Conservation (phyloP, 2,888 invertebrate genomes). For the Erynnis tages region DNA sequence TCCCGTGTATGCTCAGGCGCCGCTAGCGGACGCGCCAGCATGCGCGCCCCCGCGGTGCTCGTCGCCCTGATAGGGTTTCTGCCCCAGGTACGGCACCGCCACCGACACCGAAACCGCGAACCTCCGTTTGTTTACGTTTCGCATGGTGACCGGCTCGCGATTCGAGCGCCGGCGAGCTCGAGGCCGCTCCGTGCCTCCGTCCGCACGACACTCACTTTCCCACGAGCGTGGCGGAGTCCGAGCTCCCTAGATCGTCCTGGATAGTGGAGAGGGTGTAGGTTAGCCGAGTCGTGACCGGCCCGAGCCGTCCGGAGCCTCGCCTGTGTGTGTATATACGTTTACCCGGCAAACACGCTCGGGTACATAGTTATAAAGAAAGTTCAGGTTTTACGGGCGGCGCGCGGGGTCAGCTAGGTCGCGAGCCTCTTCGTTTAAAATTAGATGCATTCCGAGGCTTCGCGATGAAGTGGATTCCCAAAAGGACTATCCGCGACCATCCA, state of each 20-base stretch:
- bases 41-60: constrained; percentile 80
- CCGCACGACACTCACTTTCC: constrained; percentile 70
- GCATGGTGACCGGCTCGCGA: constrained; percentile 35
- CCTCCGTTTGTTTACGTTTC: constrained; percentile 60
- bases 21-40: constrained; percentile 77
- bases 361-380: constrained; percentile 80
- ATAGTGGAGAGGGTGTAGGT: constrained; percentile 67
- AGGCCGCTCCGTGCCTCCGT: constrained; percentile 48
- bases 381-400: constrained; percentile 77
- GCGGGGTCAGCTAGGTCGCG: constrained; percentile 79
- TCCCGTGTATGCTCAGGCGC: constrained; percentile 77
- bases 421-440: constrained; percentile 80
- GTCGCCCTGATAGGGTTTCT: constrained; percentile 81
- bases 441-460: constrained; percentile 78
- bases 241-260: constrained; percentile 63
- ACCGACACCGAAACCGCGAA: constrained; percentile 66
- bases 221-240: constrained; percentile 57
- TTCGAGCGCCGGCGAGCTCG: constrained; percentile 40
- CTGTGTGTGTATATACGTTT: constrained; percentile 74
- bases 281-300: constrained; percentile 73
- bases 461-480: constrained; percentile 55
- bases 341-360: constrained; percentile 72
- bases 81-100: constrained; percentile 67
- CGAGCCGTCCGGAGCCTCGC: constrained; percentile 57
- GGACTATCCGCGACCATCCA: constrained; percentile 59